phyloP scores from a whole-genome alignment of 2,888 invertebrate genomes.

The Morpho achilles region DNA sequence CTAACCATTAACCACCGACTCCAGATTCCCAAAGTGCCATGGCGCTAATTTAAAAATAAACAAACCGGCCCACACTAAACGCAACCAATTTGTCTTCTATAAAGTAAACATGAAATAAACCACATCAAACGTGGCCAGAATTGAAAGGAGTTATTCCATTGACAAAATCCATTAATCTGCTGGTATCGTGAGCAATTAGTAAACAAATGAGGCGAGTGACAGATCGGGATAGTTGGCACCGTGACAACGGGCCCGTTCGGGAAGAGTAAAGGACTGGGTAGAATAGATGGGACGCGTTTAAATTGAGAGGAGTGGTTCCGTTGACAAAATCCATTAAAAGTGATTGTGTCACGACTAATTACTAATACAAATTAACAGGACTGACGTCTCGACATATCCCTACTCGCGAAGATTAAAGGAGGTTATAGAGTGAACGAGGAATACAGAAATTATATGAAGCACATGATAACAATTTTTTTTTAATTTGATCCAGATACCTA shows the following conservation, averaged over 20 bases:
- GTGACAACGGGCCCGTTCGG: conserved; percentile 52
- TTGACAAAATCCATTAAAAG: conserved; percentile 10
- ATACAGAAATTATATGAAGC: no score
- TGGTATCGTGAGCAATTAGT: conserved; percentile 63
- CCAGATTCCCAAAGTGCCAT: conserved; percentile 24
- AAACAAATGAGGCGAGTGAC: conserved; percentile 74
- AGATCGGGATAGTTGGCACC: conserved; percentile 67
- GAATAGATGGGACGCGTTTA: conserved; percentile 7
- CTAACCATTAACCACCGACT: conserved; percentile 15
- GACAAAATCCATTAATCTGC: conserved; percentile 74
- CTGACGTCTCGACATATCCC: no score
- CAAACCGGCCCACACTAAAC: conserved; percentile 22
- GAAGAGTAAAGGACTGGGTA: conserved; percentile 29
- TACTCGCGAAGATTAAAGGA: no score
- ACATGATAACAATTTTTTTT: no score
- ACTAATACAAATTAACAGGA: conserved; percentile 1
- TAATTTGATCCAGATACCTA: no score
- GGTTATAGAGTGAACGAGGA: no score
- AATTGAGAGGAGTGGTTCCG: not conserved
- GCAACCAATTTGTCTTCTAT: conserved; percentile 56
- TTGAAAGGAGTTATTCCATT: conserved; percentile 55
- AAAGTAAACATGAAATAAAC: conserved; percentile 57
- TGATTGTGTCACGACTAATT: conserved; percentile 26
- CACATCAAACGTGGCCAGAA: conserved; percentile 63
- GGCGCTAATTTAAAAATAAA: conserved; percentile 28